Base-by-base conservation (phyloP, 37 sponge, comb jelly and placozoan genomes). In the Spongilla lacustris region DNA sequence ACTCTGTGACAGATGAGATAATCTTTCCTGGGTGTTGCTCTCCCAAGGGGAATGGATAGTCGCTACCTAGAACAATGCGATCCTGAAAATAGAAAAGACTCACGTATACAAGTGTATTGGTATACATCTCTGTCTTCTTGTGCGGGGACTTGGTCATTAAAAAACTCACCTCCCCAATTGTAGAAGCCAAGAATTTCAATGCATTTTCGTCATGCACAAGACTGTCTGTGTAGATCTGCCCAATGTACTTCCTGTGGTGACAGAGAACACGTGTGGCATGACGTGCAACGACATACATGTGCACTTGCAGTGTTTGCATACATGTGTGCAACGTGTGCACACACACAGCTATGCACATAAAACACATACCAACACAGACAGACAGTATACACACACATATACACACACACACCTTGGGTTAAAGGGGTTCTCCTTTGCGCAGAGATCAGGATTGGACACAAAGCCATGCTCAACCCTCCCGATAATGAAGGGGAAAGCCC, bases 41-140 rank as follows among this genome's bases (percentile, higher is more conserved):
- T 33, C 97, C 97, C 13, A 96, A 89, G 29, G 97, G 97, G 78
- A 96, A 96, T 26, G 97, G 97, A 71, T 96, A 96, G 78, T 96
- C 97, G 81, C 92, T 92, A 19, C 97, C 97, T 9, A 96, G 85
- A 9, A 93, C 49, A 36, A 96, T 90, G 17, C 69, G 35, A 81
- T 82, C 79, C 91, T 89, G 66, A 32, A 73, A 67, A 31, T 4
- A 9, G 46, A 4, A 26, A 2, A n/a, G n/a, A n/a, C n/a, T n/a
- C n/a, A n/a, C n/a, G n/a, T n/a, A n/a, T n/a, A n/a, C n/a, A n/a
- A n/a, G n/a, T n/a, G n/a, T n/a, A n/a, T n/a, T n/a, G n/a, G n/a
- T n/a, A n/a, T n/a, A n/a, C n/a, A n/a, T n/a, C n/a, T n/a, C n/a
- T n/a, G n/a, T n/a, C n/a, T 46, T 46, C 8, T 46, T 46, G 46